Evolutionary conservation across 2,113 vertebrate genomes (phyloP).

Genomic region (Brevimyrus niger): DNA sequence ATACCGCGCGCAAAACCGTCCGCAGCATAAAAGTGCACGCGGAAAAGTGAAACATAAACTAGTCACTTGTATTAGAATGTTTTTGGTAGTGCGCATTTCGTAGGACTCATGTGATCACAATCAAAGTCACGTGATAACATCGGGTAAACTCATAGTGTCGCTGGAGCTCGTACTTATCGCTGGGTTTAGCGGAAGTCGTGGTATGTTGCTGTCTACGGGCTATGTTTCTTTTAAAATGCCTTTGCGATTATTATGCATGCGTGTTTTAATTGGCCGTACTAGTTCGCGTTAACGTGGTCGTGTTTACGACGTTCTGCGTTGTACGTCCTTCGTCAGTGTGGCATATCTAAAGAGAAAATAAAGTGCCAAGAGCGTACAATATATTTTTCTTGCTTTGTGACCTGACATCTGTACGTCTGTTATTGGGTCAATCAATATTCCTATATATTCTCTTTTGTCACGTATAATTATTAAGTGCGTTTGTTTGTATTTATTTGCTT

Average conservation of each 20-base stretch:
- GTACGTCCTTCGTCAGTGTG: not conserved
- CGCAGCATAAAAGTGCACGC: not conserved
- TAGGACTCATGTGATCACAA: constrained; percentile 32
- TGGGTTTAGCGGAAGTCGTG: not conserved
- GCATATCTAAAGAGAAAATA: not conserved
- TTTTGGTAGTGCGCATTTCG: constrained; percentile 28
- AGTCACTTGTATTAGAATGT: not conserved
- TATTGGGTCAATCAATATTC: not conserved
- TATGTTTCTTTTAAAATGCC: not conserved
- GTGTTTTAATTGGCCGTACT: not conserved
- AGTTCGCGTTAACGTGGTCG: not conserved
- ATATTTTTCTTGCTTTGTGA: not conserved
- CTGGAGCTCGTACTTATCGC: not conserved
- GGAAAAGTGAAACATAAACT: not conserved
- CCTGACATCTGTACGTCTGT: not conserved
- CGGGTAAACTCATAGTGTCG: not conserved
- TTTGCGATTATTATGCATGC: not conserved
- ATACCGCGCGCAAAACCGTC: not conserved
- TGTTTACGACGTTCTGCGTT: not conserved
- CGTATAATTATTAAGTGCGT: not conserved
- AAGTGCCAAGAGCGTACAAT: not conserved
- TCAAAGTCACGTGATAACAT: constrained; percentile 37
- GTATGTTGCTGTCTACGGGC: not conserved
- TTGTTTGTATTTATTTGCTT: not conserved
- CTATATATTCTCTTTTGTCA: not conserved